Conservation (phyloP, 2,888 invertebrate genomes). For the Amaurobius ferox region DNA sequence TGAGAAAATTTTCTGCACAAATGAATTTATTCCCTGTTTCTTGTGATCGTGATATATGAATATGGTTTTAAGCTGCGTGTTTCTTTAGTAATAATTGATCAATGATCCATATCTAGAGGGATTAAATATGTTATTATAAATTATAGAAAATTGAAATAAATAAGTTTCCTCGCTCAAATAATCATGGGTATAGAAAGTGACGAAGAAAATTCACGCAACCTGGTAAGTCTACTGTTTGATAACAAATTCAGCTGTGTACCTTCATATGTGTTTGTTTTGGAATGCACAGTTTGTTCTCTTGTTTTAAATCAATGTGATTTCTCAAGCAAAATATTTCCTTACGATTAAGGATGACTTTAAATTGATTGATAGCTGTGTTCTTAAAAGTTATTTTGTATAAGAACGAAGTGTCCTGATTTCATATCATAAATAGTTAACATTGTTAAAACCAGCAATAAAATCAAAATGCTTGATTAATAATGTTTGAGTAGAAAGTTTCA, state of each 20-base stretch:
- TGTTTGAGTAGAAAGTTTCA: no score
- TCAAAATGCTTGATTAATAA: no score
- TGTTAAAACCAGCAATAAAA: no score
- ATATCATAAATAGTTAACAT: no score
- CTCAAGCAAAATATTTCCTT: no score
- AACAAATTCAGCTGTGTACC: slow-evolving; percentile 19
- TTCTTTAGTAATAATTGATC: background rate
- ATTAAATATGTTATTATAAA: background rate
- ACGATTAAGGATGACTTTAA: no score
- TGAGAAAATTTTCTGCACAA: background rate
- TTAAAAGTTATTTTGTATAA: no score
- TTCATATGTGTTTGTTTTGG: no score
- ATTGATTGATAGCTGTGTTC: no score
- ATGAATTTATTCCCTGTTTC: background rate
- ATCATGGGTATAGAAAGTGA: slow-evolving; percentile 57
- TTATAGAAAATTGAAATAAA: background rate
- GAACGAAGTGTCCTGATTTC: no score
- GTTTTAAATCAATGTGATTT: no score
- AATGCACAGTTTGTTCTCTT: no score
- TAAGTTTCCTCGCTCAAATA: background rate
- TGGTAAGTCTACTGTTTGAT: slow-evolving; percentile 28
- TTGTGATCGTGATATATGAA: background rate
- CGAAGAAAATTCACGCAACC: slow-evolving; percentile 62
- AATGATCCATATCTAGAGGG: background rate
- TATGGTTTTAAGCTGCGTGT: background rate